phyloP scores from a whole-genome alignment of 2,797 vertebrate species.

The Platalea minor region DNA sequence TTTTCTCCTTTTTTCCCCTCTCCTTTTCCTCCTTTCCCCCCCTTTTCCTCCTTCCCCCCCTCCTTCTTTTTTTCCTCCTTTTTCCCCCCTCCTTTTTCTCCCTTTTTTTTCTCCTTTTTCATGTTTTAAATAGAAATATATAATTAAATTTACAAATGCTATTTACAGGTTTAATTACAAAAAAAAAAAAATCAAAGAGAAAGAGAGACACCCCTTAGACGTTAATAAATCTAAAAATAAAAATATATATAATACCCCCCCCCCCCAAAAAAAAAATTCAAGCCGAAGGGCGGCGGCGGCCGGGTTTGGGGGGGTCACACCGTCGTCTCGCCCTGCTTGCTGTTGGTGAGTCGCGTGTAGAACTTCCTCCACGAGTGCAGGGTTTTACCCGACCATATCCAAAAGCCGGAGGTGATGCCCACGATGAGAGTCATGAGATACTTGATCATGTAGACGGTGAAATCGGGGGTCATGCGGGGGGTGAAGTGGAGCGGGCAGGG shows the following conservation, averaged over 20 bases:
- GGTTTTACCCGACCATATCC: slow-evolving; percentile 99
- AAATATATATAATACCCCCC: slow-evolving; percentile 54
- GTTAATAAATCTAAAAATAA: slow-evolving; percentile 74
- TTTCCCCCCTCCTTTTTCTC: too few species aligned
- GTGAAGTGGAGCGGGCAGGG: slow-evolving; percentile 87
- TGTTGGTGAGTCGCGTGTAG: slow-evolving; percentile 89
- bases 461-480: slow-evolving; percentile 92
- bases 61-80: background rate
- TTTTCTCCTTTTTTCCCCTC: too few species aligned
- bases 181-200: slow-evolving; percentile 56
- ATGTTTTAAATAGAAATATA: slow-evolving; percentile 91
- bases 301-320: slow-evolving; percentile 71
- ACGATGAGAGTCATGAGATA: slow-evolving; percentile 99
- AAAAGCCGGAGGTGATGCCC: slow-evolving; percentile 97
- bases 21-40: too few species aligned
- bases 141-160: slow-evolving; percentile 89
- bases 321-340: slow-evolving; percentile 92
- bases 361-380: slow-evolving; percentile 96
- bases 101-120: background rate
- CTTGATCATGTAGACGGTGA: slow-evolving; percentile 99
- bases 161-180: slow-evolving; percentile 92
- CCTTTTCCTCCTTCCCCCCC: too few species aligned
- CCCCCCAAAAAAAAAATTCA: background rate
- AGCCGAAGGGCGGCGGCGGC: background rate
- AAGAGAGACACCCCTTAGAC: slow-evolving; percentile 54